A percentile compares a stretch with the other conserved stretches of the same genome.
These are phyloP conservation scores for Rana temporaria DNA, from an alignment of 2,113 vertebrate genomes.

Conservation along the genomic window DNA sequence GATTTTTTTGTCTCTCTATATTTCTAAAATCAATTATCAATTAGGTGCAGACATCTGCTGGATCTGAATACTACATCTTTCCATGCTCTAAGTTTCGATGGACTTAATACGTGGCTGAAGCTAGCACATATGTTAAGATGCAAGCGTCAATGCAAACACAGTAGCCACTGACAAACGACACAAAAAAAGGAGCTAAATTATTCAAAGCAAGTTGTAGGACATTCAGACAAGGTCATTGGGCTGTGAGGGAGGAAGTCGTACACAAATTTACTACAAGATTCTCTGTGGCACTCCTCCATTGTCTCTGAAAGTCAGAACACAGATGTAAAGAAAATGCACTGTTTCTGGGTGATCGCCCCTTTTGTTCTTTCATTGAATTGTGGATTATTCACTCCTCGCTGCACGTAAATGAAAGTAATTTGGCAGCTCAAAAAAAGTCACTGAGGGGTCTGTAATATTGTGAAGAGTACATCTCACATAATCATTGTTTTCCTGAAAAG, in stretches of 20 bases:
- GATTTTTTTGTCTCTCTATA: background rate
- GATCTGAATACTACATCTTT: background rate
- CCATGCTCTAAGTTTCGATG: background rate
- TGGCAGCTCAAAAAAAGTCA: conserved; percentile 44
- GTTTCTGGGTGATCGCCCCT: conserved; percentile 24
- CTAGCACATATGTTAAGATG: conserved; percentile 31
- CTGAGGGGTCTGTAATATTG: conserved; percentile 24
- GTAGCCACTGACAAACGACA: conserved; percentile 16
- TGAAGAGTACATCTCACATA: background rate
- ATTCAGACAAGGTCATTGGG: conserved; percentile 41
- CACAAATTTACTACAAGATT: conserved; percentile 43
- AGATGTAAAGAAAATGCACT: conserved; percentile 40
- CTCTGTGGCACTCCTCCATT: conserved; percentile 3
- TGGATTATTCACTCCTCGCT: background rate
- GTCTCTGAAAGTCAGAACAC: conserved; percentile 29
- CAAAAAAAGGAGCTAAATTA: conserved; percentile 46
- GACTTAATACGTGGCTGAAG: background rate
- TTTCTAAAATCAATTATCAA: conserved; percentile 11
- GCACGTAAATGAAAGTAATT: fast-evolving
- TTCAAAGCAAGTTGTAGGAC: conserved; percentile 49
- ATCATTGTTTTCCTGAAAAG: conserved; percentile 21
- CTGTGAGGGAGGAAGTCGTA: conserved; percentile 28
- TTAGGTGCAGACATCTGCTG: background rate
- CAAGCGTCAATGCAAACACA: conserved; percentile 35
- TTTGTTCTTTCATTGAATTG: conserved; percentile 40